A percentile compares a stretch with the other conserved stretches of the same genome.
Conservation (phyloP, 2,888 invertebrate species). For the Drosophila leonis region DNA sequence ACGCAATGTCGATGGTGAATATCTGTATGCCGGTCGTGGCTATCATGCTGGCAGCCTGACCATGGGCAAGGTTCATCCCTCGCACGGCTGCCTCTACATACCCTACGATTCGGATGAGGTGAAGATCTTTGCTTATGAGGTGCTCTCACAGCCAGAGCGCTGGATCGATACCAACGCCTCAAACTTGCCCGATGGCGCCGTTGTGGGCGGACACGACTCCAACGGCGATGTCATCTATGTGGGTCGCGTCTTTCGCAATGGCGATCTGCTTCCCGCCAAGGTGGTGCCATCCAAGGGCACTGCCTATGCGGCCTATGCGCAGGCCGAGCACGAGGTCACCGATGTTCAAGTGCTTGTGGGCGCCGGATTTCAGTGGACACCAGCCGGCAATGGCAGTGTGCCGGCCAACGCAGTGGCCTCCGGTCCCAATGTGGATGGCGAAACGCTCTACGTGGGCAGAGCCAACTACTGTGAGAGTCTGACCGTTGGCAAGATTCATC, state of each 20-base stretch:
- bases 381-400: constrained; percentile 63
- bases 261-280: constrained; percentile 87
- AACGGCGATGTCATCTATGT: constrained; percentile 76
- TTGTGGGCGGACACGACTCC: constrained; percentile 69
- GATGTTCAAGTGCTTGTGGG: constrained; percentile 85
- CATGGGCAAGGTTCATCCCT: constrained; percentile 89
- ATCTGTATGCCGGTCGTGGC: constrained; percentile 89
- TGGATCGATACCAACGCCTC: constrained; percentile 72
- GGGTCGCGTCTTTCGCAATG: constrained; percentile 68
- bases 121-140: constrained; percentile 85
- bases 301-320: constrained; percentile 86
- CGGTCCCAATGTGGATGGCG: constrained; percentile 86
- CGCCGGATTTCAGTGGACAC: constrained; percentile 75
- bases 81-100: constrained; percentile 86
- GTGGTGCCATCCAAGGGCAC: constrained; percentile 87
- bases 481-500: constrained; percentile 87
- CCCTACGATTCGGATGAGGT: constrained; percentile 86
- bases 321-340: constrained; percentile 86
- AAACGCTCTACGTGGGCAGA: constrained; percentile 86
- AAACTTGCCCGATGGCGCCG: constrained; percentile 72
- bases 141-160: constrained; percentile 76
- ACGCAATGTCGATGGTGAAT: constrained; percentile 88
- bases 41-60: constrained; percentile 89
- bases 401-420: constrained; percentile 66
- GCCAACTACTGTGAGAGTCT: constrained; percentile 85